A percentile compares a stretch with the other conserved stretches of the same genome.
phyloP scores from a whole-genome alignment of 2,888 invertebrate genomes.

The Oscheius sp. region DNA sequence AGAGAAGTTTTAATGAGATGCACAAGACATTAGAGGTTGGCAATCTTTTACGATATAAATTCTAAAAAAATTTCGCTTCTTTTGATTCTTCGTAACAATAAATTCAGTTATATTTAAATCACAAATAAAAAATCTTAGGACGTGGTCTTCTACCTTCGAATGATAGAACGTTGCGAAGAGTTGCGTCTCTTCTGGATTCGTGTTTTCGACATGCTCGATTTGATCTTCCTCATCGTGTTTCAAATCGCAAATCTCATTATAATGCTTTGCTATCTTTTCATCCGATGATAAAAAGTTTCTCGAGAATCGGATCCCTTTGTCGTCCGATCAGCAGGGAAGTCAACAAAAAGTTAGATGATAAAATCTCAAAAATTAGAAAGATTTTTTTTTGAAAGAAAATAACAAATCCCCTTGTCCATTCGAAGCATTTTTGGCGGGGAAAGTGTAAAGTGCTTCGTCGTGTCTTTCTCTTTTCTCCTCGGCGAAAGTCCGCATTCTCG shows the following conservation, averaged over 20 bases:
- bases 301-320: too few relatives aligned
- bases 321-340: too few relatives aligned
- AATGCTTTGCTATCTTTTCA: conserved; percentile 19
- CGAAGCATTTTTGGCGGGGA: too few relatives aligned
- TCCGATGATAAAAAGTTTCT: too few relatives aligned
- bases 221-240: conserved; percentile 20
- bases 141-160: conserved; percentile 6
- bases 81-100: not conserved
- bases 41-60: not conserved
- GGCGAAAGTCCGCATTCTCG: too few relatives aligned
- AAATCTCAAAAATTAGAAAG: too few relatives aligned
- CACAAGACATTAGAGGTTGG: not conserved
- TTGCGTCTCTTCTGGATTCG: conserved; percentile 19
- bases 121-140: not conserved
- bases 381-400: too few relatives aligned
- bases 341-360: too few relatives aligned
- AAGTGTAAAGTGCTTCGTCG: too few relatives aligned
- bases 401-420: not conserved
- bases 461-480: too few relatives aligned
- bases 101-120: not conserved
- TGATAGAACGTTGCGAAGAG: conserved; percentile 1
- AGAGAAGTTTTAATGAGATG: not conserved
- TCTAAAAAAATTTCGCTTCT: not conserved
- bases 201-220: conserved; percentile 11
- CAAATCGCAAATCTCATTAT: conserved; percentile 24